Evolutionary conservation across 2,113 vertebrate genomes (phyloP).

Genomic region (Notarius lentiginosus): DNA sequence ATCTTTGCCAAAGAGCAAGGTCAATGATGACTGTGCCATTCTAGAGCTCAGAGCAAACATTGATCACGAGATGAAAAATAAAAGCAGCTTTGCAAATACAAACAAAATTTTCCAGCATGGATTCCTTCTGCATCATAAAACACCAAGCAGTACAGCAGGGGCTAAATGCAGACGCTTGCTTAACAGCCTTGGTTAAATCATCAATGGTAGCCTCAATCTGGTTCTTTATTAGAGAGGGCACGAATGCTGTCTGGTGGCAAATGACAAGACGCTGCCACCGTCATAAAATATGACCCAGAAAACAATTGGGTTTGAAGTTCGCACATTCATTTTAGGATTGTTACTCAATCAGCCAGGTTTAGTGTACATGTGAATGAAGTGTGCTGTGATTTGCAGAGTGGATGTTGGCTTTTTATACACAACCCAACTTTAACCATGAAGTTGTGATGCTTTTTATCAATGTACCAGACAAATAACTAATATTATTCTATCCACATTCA

Average conservation of each 20-base stretch:
- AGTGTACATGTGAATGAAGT: slow-evolving; percentile 32
- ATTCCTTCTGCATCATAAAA: slow-evolving; percentile 52
- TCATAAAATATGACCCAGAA: slow-evolving; percentile 60
- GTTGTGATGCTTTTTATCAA: not conserved
- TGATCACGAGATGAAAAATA: not conserved
- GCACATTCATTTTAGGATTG: slow-evolving; percentile 40
- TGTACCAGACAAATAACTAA: not conserved
- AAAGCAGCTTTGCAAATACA: not conserved
- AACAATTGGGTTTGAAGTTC: slow-evolving; percentile 52
- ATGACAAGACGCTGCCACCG: slow-evolving; percentile 49
- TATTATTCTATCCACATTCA: too few relatives aligned
- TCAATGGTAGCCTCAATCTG: slow-evolving; percentile 63
- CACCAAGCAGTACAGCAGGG: slow-evolving; percentile 56
- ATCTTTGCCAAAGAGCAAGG: not conserved
- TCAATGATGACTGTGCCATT: not conserved
- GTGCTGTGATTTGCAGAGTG: slow-evolving; percentile 10
- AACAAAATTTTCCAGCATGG: slow-evolving; percentile 38
- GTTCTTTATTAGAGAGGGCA: slow-evolving; percentile 64
- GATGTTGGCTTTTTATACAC: not conserved
- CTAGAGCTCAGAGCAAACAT: not conserved
- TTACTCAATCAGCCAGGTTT: slow-evolving; percentile 34
- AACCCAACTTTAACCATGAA: not conserved
- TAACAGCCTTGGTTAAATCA: slow-evolving; percentile 69
- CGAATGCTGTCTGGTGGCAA: slow-evolving; percentile 51
- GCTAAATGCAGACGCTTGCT: slow-evolving; percentile 61